These are phyloP conservation scores for Thalpophila matura DNA, from an alignment of 2,888 invertebrate species.

Conservation along the genomic window DNA sequence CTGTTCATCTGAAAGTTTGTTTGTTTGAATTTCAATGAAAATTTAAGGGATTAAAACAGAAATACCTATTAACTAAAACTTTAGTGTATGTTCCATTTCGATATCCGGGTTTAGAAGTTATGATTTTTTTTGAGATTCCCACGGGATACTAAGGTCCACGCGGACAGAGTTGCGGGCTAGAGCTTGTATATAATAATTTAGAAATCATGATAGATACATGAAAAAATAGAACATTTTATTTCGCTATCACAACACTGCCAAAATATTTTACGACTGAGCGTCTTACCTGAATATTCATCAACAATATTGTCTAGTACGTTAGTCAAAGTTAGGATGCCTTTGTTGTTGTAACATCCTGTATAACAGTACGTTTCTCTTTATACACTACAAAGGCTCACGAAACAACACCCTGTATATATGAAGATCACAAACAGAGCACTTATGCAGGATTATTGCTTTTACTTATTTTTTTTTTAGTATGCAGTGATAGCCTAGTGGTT, in stretches of 20 bases:
- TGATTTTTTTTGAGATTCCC: no score
- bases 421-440: conserved; percentile 12
- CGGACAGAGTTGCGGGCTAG: no score
- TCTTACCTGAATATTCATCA: conserved; percentile 30
- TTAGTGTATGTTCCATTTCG: no score
- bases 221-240: background rate
- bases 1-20: no score
- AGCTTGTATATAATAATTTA: no score
- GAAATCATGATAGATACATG: no score
- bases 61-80: no score
- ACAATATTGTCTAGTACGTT: conserved; percentile 15
- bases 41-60: no score
- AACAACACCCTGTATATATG: conserved; percentile 8
- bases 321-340: conserved; percentile 38
- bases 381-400: conserved; percentile 9
- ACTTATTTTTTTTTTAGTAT: background rate
- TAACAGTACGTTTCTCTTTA: conserved; percentile 12
- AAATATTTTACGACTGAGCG: background rate
- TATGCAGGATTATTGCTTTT: conserved; percentile 1
- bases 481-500: no score
- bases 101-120: no score
- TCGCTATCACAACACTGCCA: background rate
- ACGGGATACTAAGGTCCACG: no score
- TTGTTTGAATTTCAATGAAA: no score
- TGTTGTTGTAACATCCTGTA: conserved; percentile 17